phyloP scores from a whole-genome alignment of 2,113 vertebrate species.

The Oreochromis aureus region DNA sequence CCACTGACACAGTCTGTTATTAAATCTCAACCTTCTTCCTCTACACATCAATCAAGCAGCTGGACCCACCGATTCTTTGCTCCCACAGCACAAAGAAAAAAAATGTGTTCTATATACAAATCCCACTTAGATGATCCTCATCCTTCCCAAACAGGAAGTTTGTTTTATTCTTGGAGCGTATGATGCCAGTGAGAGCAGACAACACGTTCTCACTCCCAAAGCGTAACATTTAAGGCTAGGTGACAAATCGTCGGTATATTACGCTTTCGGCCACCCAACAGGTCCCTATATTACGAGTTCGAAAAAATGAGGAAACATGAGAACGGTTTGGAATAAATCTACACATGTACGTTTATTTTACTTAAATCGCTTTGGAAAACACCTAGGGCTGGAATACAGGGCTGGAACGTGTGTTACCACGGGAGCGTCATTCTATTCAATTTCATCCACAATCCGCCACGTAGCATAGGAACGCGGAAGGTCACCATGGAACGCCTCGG shows the following conservation, averaged over 20 bases:
- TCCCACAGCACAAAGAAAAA: background rate
- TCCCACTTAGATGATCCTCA: background rate
- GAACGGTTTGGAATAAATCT: background rate
- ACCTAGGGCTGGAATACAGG: background rate
- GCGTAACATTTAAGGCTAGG: background rate
- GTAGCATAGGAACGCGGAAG: background rate
- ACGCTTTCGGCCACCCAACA: background rate
- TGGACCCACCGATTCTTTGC: background rate
- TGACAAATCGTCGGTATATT: background rate
- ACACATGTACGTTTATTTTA: background rate
- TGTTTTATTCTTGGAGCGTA: background rate
- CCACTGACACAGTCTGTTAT: slow-evolving; percentile 2
- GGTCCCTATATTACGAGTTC: background rate
- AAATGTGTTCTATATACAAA: background rate
- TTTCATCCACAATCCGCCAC: background rate
- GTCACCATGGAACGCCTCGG: background rate
- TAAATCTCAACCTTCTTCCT: slow-evolving; percentile 17
- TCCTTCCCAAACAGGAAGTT: background rate
- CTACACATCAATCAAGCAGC: slow-evolving; percentile 25
- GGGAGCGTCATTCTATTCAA: background rate
- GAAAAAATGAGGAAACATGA: background rate
- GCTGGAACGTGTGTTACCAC: background rate
- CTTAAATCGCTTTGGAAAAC: background rate
- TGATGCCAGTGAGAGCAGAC: background rate
- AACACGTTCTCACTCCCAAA: background rate